Conservation (phyloP, 1,140 invertebrate genomes). For the Zaprionus capensis region DNA sequence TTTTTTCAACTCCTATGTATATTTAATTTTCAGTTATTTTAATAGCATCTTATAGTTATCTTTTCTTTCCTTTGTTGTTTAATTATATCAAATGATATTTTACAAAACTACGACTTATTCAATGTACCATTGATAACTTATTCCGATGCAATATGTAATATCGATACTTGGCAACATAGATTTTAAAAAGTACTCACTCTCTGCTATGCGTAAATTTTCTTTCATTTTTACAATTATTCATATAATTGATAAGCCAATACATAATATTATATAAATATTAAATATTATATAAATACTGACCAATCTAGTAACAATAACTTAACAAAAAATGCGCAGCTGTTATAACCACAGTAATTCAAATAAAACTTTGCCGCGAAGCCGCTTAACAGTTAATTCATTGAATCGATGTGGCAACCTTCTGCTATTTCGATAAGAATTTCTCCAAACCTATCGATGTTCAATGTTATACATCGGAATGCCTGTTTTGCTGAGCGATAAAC, state of each 20-base stretch:
- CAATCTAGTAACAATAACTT: neutral
- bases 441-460: neutral
- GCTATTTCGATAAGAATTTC: neutral
- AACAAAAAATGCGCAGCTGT: neutral
- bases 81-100: neutral
- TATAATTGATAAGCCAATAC: neutral
- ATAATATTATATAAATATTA: too few species aligned
- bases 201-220: neutral
- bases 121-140: neutral
- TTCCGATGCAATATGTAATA: neutral
- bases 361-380: neutral
- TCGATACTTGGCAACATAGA: neutral
- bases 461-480: neutral
- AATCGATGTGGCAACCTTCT: neutral
- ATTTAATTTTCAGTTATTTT: neutral
- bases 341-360: neutral
- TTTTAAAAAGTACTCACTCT: neutral
- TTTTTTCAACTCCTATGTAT: neutral
- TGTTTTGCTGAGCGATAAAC: conserved; percentile 33
- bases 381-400: neutral
- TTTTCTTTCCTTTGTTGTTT: neutral
- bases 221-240: neutral
- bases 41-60: neutral
- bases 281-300: fast-evolving
- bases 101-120: neutral